Percentiles rank a stretch among this genome's conserved stretches.
Conservation (phyloP, 2,888 invertebrate species). For the Leucania comma region DNA sequence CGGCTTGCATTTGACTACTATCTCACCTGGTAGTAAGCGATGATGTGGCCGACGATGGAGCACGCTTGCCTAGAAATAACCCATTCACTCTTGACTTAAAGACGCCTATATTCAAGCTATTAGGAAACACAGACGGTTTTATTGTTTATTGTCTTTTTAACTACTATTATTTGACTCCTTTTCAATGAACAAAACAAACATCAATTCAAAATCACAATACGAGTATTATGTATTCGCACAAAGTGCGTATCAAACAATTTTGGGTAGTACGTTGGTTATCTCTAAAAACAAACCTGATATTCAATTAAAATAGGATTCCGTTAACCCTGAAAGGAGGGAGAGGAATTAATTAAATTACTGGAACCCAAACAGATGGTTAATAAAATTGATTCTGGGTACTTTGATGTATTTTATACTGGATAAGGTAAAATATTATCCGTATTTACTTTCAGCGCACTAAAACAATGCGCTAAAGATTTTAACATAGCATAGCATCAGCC, state of each 20-base stretch:
- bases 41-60: too few species aligned
- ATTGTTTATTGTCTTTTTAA: too few species aligned
- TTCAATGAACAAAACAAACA: not conserved
- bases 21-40: too few species aligned
- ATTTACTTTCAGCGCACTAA: too few species aligned
- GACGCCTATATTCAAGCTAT: too few species aligned
- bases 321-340: constrained; percentile 60
- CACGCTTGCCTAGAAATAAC: too few species aligned
- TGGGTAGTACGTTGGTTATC: constrained; percentile 29
- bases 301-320: constrained; percentile 67
- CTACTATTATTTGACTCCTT: too few species aligned
- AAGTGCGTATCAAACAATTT: constrained; percentile 19
- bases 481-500: too few species aligned
- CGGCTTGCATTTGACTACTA: too few species aligned
- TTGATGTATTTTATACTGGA: constrained; percentile 47
- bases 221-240: not conserved
- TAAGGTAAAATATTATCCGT: constrained; percentile 12
- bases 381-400: constrained; percentile 70
- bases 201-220: not conserved
- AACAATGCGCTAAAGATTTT: too few species aligned
- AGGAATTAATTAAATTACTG: constrained; percentile 70
- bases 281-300: constrained; percentile 58
- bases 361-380: constrained; percentile 71
- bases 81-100: too few species aligned
- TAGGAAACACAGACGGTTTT: too few species aligned